Conservation (phyloP, 2,113 vertebrate genomes). For the Muscicapa adusta region DNA sequence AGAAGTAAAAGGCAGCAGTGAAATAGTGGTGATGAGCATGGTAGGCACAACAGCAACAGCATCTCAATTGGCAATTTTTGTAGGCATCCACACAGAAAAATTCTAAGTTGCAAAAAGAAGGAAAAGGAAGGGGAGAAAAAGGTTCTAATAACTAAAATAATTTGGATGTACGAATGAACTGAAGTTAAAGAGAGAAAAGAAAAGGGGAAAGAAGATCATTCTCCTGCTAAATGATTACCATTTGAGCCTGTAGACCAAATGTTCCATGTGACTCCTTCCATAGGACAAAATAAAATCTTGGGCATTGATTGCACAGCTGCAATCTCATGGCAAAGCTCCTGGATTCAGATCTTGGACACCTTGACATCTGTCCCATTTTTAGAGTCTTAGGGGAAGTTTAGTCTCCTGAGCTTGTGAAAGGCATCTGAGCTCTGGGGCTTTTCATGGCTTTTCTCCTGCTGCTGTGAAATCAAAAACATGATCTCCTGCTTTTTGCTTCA, state of each 20-base stretch:
- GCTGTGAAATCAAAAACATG: neutral
- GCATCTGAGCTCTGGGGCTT: neutral
- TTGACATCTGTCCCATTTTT: neutral
- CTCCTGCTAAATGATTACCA: neutral
- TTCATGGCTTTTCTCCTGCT: neutral
- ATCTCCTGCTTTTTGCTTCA: neutral
- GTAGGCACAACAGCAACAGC: neutral
- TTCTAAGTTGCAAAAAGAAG: neutral
- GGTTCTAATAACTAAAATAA: neutral
- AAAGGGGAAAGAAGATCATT: neutral
- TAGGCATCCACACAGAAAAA: neutral
- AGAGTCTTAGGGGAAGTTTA: neutral
- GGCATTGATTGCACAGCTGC: neutral
- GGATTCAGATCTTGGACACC: neutral
- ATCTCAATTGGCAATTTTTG: neutral
- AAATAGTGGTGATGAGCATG: neutral
- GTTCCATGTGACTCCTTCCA: neutral
- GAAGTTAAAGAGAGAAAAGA: neutral
- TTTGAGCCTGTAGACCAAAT: neutral
- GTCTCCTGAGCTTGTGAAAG: neutral
- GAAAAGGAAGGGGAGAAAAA: neutral
- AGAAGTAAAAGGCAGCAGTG: neutral
- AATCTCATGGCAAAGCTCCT: neutral
- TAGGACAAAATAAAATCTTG: neutral
- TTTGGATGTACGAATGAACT: neutral